Percentiles rank a stretch among this genome's conserved stretches.
These are phyloP conservation scores for Cephus spinipes DNA, from an alignment of 2,888 invertebrate genomes.

Conservation along the genomic window DNA sequence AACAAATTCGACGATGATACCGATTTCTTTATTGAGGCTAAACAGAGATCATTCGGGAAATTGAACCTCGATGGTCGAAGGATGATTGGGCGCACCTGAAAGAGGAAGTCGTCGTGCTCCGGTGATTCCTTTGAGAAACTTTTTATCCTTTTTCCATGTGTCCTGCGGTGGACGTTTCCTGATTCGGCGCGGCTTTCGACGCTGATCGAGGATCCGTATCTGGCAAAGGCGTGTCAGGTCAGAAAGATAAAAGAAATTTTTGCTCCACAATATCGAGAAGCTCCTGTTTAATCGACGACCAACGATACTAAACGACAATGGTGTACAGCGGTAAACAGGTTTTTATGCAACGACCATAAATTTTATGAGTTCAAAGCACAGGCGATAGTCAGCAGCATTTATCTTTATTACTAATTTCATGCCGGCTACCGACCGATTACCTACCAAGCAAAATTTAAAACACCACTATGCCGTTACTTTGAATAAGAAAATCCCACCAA, in stretches of 20 bases:
- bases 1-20: not conserved
- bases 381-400: slow-evolving; percentile 8
- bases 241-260: not conserved
- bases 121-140: not conserved
- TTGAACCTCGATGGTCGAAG: not conserved
- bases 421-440: not conserved
- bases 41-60: not conserved
- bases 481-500: not conserved
- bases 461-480: not conserved
- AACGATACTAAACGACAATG: not conserved
- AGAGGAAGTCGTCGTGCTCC: slow-evolving; percentile 1
- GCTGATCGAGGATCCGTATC: not conserved
- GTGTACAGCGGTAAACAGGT: not conserved
- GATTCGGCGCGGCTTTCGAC: not conserved
- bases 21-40: not conserved
- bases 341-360: not conserved
- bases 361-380: not conserved
- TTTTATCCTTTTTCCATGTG: slow-evolving; percentile 1
- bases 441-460: not conserved
- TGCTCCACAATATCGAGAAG: not conserved
- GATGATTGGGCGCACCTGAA: not conserved
- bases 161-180: slow-evolving; percentile 4
- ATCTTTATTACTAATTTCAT: slow-evolving; percentile 40
- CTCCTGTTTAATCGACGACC: not conserved
- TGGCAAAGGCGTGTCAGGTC: not conserved